A percentile compares a stretch with the other conserved stretches of the same genome.
Conservation (phyloP, 2,888 invertebrate genomes). For the Malthinus flaveolus region DNA sequence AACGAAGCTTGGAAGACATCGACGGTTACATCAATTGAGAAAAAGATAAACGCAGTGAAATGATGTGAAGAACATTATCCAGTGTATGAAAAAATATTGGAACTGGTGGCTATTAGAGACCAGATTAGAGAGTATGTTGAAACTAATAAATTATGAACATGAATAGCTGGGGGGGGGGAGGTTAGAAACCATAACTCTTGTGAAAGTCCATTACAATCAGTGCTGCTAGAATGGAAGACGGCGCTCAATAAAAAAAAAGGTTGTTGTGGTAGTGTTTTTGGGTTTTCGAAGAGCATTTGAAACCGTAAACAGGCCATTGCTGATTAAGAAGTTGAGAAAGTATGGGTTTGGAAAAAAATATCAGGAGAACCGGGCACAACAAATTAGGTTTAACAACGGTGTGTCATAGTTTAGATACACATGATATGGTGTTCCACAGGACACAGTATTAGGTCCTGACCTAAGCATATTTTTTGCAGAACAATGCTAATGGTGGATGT, state of each 20-base stretch:
- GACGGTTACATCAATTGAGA: too few relatives aligned
- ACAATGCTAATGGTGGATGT: too few relatives aligned
- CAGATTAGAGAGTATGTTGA: background rate
- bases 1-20: too few relatives aligned
- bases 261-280: conserved; percentile 1
- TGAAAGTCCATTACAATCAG: background rate
- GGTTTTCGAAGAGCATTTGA: conserved; percentile 4
- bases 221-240: background rate
- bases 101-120: background rate
- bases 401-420: background rate
- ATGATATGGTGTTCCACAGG: conserved; percentile 1
- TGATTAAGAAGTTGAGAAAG: background rate
- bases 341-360: background rate
- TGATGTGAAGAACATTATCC: too few relatives aligned
- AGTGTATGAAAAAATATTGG: conserved; percentile 1
- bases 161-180: background rate
- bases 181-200: background rate
- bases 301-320: background rate
- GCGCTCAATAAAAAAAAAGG: background rate
- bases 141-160: background rate
- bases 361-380: background rate
- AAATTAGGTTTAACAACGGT: background rate
- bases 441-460: background rate
- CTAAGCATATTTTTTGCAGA: too few relatives aligned
- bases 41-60: too few relatives aligned